Conservation (phyloP, 2,888 invertebrate species). For the Cerastis rubricosa region DNA sequence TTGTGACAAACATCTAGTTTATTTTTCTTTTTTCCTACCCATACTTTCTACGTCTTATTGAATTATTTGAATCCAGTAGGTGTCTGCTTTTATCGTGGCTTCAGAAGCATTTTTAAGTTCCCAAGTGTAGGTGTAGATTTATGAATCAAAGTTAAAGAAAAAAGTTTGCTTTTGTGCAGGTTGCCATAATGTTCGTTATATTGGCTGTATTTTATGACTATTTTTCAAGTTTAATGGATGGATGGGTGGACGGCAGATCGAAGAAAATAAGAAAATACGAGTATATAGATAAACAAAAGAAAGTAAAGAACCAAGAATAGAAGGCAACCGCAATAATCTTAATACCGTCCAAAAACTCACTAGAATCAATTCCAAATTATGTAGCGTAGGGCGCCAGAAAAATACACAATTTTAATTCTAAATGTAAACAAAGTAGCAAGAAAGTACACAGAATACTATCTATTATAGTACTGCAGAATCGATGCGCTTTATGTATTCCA, state of each 20-base stretch:
- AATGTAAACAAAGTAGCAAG: not conserved
- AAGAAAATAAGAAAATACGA: no score
- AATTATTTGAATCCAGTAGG: not conserved
- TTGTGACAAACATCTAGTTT: not conserved
- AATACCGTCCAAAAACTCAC: not conserved
- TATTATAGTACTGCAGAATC: slow-evolving; percentile 1
- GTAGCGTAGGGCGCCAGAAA: not conserved
- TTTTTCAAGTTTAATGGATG: not conserved
- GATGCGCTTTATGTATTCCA: slow-evolving; percentile 4
- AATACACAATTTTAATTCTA: not conserved
- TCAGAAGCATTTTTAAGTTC: not conserved
- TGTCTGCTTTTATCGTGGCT: not conserved
- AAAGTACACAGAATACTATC: no score
- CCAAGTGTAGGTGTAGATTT: not conserved
- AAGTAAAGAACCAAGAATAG: not conserved
- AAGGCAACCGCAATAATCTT: not conserved
- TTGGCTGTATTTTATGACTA: not conserved
- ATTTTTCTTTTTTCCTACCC: not conserved
- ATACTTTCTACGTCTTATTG: not conserved
- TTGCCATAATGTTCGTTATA: not conserved
- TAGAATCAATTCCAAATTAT: slow-evolving; percentile 4
- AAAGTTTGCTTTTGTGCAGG: not conserved
- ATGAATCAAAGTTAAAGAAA: no score
- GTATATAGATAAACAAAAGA: not conserved
- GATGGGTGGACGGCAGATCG: not conserved